Percentiles rank a stretch among this genome's conserved stretches.
Conservation (phyloP, 1,140 invertebrate species). For the Drosophila kepulauana region DNA sequence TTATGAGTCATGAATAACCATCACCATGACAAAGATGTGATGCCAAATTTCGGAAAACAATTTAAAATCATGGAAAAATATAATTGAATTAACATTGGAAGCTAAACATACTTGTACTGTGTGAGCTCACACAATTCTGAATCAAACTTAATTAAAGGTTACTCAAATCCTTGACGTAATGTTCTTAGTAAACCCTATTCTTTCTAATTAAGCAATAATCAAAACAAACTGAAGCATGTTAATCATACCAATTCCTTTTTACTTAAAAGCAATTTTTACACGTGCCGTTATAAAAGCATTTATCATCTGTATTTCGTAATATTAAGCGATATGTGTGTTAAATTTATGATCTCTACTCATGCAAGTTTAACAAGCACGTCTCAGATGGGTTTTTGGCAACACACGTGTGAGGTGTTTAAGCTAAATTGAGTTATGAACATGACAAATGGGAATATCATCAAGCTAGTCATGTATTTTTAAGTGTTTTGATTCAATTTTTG, state of each 20-base stretch:
- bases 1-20: not conserved
- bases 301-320: not conserved
- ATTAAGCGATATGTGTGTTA: conserved; percentile 7
- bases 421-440: conserved; percentile 40
- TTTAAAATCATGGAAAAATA: not conserved
- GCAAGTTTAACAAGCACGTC: conserved; percentile 49
- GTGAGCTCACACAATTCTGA: too few species aligned
- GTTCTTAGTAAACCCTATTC: not conserved
- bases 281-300: conserved; percentile 25
- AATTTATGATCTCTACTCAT: conserved; percentile 2
- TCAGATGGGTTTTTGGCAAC: conserved; percentile 30
- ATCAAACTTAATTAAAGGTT: too few species aligned
- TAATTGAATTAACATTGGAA: not conserved
- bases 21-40: not conserved
- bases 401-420: conserved; percentile 60
- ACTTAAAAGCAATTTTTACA: conserved; percentile 4
- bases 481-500: conserved; percentile 34
- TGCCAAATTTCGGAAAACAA: not conserved
- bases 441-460: conserved; percentile 38
- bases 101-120: too few species aligned
- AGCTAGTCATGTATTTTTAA: conserved; percentile 30
- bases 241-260: too few species aligned
- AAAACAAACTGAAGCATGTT: too few species aligned
- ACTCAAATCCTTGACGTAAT: too few species aligned
- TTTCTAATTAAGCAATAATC: not conserved